Conservation (phyloP, 2,797 vertebrate genomes). For the Vultur gryphus region DNA sequence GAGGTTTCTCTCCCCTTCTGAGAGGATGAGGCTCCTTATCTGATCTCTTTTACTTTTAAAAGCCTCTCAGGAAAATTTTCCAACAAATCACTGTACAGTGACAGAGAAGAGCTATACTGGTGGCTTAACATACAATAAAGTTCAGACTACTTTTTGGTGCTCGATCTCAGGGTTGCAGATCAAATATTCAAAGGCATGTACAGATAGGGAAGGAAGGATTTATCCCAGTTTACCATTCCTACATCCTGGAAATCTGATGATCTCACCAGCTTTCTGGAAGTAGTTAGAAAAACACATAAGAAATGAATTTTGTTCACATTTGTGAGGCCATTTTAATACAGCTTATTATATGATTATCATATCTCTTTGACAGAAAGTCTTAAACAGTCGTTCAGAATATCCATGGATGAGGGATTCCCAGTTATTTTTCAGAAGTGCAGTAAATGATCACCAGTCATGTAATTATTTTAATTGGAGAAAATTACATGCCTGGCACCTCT, state of each 20-base stretch:
- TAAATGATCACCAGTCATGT: not conserved
- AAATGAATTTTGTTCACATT: not conserved
- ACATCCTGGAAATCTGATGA: not conserved
- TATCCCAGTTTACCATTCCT: not conserved
- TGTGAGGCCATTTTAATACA: not conserved
- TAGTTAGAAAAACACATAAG: not conserved
- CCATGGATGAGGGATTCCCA: not conserved
- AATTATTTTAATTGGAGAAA: constrained; percentile 51
- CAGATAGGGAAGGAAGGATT: not conserved
- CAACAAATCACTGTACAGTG: too few relatives aligned
- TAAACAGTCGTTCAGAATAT: not conserved
- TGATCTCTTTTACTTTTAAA: not conserved
- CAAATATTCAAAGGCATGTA: not conserved
- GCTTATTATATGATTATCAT: not conserved
- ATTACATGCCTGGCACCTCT: not conserved
- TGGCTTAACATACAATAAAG: not conserved
- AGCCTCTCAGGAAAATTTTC: not conserved
- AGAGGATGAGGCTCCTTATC: not conserved
- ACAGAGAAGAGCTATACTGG: not conserved
- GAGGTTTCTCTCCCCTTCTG: not conserved
- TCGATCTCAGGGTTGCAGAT: not conserved
- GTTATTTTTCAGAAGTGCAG: not conserved
- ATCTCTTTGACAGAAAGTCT: not conserved
- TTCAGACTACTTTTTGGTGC: not conserved
- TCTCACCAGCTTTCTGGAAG: not conserved